phyloP scores from a whole-genome alignment of 2,113 vertebrate species.

The Corvus hawaiiensis region DNA sequence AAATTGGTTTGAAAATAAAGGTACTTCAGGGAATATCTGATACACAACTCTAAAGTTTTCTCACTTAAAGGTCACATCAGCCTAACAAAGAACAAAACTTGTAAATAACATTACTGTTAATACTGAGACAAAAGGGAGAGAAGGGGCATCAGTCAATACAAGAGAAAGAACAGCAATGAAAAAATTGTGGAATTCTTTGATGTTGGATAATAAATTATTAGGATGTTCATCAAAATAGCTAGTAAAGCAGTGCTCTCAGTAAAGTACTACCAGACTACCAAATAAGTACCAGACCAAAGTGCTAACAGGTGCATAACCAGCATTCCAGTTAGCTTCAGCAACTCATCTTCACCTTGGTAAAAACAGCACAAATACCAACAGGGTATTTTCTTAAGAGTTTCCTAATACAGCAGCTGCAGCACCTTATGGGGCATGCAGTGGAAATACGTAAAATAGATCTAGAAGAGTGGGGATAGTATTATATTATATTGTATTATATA shows the following conservation, averaged over 20 bases:
- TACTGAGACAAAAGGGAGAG: background rate
- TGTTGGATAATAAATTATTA: background rate
- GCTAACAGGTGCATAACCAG: background rate
- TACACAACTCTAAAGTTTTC: background rate
- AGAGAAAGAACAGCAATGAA: background rate
- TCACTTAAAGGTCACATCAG: background rate
- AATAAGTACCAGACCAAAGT: slow-evolving; percentile 4
- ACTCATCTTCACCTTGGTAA: background rate
- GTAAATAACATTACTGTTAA: background rate
- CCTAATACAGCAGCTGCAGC: background rate
- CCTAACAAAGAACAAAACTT: background rate
- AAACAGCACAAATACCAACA: background rate
- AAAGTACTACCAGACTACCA: slow-evolving; percentile 30
- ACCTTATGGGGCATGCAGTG: background rate
- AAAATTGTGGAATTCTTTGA: slow-evolving; percentile 1
- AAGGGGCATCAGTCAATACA: background rate
- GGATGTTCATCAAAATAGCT: background rate
- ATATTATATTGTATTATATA: background rate
- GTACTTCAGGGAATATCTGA: background rate
- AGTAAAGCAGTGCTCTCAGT: background rate
- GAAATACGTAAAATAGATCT: background rate
- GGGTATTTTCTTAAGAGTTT: background rate
- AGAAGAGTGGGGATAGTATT: background rate
- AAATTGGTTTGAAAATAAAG: background rate
- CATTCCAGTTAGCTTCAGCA: background rate